Evolutionary conservation across 2,113 vertebrate species (phyloP), one percentile per base, ranked within the genome.

Genomic region (Seriola quinqueradiata): DNA sequence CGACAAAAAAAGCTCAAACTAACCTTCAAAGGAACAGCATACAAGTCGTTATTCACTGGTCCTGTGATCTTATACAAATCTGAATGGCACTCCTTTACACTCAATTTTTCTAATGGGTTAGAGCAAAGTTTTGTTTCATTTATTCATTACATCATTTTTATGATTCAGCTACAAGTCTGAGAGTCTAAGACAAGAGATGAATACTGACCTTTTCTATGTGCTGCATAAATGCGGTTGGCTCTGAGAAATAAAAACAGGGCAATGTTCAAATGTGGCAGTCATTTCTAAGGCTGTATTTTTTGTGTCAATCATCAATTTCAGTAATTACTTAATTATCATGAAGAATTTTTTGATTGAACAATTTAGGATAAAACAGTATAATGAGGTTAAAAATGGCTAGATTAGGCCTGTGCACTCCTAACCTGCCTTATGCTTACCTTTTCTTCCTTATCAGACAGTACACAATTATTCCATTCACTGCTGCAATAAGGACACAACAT

Each of bases 161-260:
- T 50, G 21, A 19, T 25, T 36, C 14, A 32, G 25, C 54, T 50
- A 57, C 0, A n/a, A 5, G 14, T 61, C 9, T 28, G 28, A 28
- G 28, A 28, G 28, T 28, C 28, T 42, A 46, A 42, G 3, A 66
- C 48, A 55, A 50, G 48, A 38, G 8, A 48, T 74, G 25, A 55
- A 80, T 54, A 73, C 77, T 50, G 16, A 84, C 84, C 60, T 84
- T 72, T 72, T 3, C 12, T 57, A 55, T 28, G 66, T 44, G 78
- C 36, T 59, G 70, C 16, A 61, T 84, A 89, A 16, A 4, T 50
- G 19, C 8, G 75, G 21, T 52, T 79, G 57, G 16, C 12, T 38
- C 81, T 84, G 48, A 50, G 38, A 65, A 68, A 59, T 5, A 36
- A n/a, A 54, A 40, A 25, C 0, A 42, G 65, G 16, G 2, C 25